These are phyloP conservation scores for Aldabrachelys gigantea DNA, from an alignment of 2,113 vertebrate genomes.

Conservation along the genomic window DNA sequence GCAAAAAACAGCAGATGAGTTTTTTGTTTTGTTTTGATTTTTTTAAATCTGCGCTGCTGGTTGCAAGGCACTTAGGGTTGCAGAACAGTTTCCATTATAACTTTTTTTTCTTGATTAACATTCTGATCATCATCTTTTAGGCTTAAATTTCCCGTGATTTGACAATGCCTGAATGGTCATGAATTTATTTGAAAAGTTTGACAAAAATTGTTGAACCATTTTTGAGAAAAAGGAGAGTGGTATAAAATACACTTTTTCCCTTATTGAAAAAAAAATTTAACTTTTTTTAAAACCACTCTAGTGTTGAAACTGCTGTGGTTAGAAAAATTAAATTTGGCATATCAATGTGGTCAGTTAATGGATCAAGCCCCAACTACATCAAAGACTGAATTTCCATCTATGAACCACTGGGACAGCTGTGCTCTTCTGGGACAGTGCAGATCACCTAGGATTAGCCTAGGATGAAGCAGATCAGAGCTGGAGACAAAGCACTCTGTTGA, in stretches of 20 bases:
- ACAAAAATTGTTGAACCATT: not conserved
- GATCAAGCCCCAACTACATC: not conserved
- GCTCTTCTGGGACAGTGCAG: not conserved
- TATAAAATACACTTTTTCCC: not conserved
- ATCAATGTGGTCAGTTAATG: not conserved
- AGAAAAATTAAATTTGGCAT: not conserved
- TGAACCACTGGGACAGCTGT: not conserved
- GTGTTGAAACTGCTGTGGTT: not conserved
- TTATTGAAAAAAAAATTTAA: not conserved
- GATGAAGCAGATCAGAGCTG: not conserved
- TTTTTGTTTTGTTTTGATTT: not conserved
- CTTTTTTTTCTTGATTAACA: slow-evolving; percentile 1
- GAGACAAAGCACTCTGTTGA: not conserved
- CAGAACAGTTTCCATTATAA: not conserved
- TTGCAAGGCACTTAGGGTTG: not conserved
- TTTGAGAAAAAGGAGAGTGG: not conserved
- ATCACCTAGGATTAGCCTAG: not conserved
- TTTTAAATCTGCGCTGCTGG: not conserved
- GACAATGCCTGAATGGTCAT: not conserved
- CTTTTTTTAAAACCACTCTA: not conserved
- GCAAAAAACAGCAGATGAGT: not conserved
- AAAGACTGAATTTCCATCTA: not conserved
- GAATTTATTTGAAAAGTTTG: not conserved
- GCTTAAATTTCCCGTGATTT: not conserved
- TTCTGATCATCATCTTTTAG: not conserved